Evolutionary conservation across 1,140 invertebrate species (phyloP).

Genomic region (Drosophila watanabei): DNA sequence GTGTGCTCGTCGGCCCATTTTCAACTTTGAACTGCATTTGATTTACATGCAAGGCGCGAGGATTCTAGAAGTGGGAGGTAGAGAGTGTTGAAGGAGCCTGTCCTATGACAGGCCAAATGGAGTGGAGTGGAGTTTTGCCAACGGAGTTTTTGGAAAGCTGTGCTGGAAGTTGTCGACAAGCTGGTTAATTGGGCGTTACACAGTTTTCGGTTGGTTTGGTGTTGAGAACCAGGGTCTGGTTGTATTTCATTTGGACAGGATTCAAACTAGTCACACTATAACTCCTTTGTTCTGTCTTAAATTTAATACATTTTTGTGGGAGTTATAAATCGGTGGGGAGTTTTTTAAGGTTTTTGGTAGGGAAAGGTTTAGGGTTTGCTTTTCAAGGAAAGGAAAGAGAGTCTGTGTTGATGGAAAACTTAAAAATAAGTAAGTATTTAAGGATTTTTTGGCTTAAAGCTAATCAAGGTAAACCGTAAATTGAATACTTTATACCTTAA

Average conservation of each 20-base stretch:
- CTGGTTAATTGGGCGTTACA: conserved; percentile 71
- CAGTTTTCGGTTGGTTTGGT: conserved; percentile 45
- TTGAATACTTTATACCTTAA: no score
- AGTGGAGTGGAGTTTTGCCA: neutral
- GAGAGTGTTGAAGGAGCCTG: conserved; percentile 1
- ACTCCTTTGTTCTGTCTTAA: neutral
- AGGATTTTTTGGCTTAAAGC: no score
- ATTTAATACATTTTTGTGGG: conserved; percentile 22
- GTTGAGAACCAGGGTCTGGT: conserved; percentile 9
- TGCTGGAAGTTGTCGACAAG: conserved; percentile 64
- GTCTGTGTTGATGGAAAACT: no score
- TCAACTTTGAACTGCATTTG: conserved; percentile 76
- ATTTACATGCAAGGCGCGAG: conserved; percentile 64
- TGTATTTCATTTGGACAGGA: conserved; percentile 12
- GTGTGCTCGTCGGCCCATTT: conserved; percentile 52
- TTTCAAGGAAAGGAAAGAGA: neutral
- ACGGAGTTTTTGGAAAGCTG: conserved; percentile 14
- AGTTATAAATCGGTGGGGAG: neutral
- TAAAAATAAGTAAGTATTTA: no score
- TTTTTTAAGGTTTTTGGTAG: neutral
- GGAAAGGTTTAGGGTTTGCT: neutral
- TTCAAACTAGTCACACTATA: neutral
- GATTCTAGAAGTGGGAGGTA: neutral
- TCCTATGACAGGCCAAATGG: neutral
- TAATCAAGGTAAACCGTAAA: neutral